Evolutionary conservation across 2,888 invertebrate genomes (phyloP), one percentile per base, ranked within the genome.

Genomic region (Elegia similella): DNA sequence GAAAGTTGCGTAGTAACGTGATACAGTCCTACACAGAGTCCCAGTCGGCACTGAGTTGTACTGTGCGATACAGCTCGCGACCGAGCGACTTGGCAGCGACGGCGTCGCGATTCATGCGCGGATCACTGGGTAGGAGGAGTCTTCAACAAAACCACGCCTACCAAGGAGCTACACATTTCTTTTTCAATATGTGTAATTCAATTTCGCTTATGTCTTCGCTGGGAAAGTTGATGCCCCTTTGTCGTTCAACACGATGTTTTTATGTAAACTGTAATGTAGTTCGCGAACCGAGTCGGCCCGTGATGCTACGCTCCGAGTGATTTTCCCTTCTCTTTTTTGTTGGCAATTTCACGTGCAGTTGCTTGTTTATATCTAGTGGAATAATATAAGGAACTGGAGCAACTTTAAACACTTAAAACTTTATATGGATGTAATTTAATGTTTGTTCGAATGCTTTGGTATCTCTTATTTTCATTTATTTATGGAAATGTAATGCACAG

Each of bases 171-270:
- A 85, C 90, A 91, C 90, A 89, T 90, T 91, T 90, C 90, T 90
- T 90, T 91, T 91, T 91, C 91, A 90, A 91, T 91, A 91, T 89
- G 89, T 91, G 91, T 91, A 90, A 90, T 91, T 91, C 91, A 90
- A 90, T 91, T 91, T 90, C 88, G 89, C 89, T 90, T 91, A 90
- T 90, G 91, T 90, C 91, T 91, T 91, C 88, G 90, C 90, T 88
- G 88, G 89, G 88, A 88, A 90, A 91, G 88, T 90, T 90, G 90
- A 90, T 89, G 89, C 88, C 85, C 86, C 86, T 89, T 88, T 91
- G 91, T 89, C 90, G 88, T 90, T 89, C 83, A 88, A 87, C 89
- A 86, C 87, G 89, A 88, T 90, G 90, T 91, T 91, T 90, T 91
- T 91, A 89, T 91, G 91, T 91, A 88, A 90, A 90, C 88, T 90